Percentiles rank a stretch among this genome's conserved stretches.
These are phyloP conservation scores for Chionis minor DNA, from an alignment of 2,113 vertebrate species.

Conservation along the genomic window DNA sequence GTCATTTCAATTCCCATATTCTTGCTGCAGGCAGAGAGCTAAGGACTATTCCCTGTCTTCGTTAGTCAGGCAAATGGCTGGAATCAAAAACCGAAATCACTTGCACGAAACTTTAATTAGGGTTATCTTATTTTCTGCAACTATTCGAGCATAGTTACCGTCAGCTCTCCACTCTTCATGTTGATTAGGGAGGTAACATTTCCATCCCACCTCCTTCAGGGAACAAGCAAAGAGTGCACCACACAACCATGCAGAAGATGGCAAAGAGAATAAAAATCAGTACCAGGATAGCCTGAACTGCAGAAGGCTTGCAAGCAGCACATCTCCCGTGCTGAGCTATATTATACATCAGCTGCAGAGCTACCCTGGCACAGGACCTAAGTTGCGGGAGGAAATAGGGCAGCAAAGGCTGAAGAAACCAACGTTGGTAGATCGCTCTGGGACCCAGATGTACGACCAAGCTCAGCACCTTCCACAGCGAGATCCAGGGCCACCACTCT, in stretches of 20 bases:
- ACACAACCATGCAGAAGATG: neutral
- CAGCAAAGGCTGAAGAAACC: neutral
- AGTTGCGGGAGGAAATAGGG: neutral
- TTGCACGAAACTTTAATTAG: neutral
- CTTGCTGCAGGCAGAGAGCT: constrained; percentile 11
- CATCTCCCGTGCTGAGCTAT: neutral
- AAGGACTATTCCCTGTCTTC: neutral
- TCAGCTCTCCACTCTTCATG: neutral
- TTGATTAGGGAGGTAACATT: neutral
- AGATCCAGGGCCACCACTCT: neutral
- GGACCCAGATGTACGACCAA: neutral
- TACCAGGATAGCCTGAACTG: neutral
- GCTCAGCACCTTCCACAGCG: neutral
- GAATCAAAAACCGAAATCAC: constrained; percentile 1
- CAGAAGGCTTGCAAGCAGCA: neutral
- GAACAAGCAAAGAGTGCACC: neutral
- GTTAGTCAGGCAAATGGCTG: neutral
- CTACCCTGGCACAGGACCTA: neutral
- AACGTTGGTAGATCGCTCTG: neutral
- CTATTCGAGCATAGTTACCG: neutral
- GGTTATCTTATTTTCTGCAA: neutral
- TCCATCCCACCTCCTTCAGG: neutral
- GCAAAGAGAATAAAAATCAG: neutral
- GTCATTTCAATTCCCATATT: constrained; percentile 31
- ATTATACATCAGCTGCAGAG: neutral